Evolutionary conservation across 1,140 invertebrate genomes (phyloP), one percentile per base, ranked within the genome.

Genomic region (Scaptomyza hsui): DNA sequence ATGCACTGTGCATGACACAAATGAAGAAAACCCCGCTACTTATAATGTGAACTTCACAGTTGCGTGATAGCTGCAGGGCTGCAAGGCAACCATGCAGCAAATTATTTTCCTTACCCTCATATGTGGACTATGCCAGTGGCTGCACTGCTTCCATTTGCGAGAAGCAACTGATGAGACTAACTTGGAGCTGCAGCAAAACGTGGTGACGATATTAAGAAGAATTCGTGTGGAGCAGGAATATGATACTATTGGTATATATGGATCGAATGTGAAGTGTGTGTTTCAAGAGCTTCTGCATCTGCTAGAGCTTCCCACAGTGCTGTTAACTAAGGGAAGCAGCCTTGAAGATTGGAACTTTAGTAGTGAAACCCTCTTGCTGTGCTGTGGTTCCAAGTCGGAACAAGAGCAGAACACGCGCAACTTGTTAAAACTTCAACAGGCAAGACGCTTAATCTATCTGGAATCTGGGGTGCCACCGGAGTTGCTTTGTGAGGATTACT

Each of bases 191-290:
- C 15, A 53, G 18, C 13, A 55, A 0, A 57, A 53, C 3, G 10
- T 81, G 10, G 19, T 71, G 1, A 47, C 60, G 4, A 53, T 82
- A 0, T 1, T 88, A 0, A 1, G 29, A 9, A 39, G 59, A 18
- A 47, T 88, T 7, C 56, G 37, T 3, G 15, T 48, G n/a, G 78
- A 82, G 16, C 42, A 57, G 16, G 19, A 68, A 5, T 89, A 53
- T 6, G 64, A 75, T 9, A 88, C 71, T 0, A 0, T 88, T 0
- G 6, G 75, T 0, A 1, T 88, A 0, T 78, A 86, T 26, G 78
- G 72, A 4, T 7, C 21, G 0, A 13, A 52, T 0, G 56, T 41
- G 4, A n/a, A 29, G 4, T 86, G 82, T n/a, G 3, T 64, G 39
- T 82, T 81, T 13, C 56, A 82, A 4, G 48, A 12, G 0, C 2